A percentile compares a stretch with the other conserved stretches of the same genome.
phyloP scores from a whole-genome alignment of 1,140 invertebrate genomes.

The Bombus cullumanus region DNA sequence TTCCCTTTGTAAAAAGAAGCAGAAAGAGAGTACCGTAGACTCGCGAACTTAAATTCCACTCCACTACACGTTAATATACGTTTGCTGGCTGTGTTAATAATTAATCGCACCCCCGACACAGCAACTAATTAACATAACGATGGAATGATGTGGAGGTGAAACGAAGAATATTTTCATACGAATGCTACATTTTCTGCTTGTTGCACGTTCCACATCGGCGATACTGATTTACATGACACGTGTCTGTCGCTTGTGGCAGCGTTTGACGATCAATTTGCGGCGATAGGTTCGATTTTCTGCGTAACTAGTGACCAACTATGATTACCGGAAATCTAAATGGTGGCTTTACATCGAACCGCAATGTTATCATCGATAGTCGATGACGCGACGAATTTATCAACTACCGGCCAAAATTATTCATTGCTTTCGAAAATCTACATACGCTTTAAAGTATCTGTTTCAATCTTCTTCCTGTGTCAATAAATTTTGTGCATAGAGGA shows the following conservation, averaged over 20 bases:
- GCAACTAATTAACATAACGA: not conserved
- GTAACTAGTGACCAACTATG: not conserved
- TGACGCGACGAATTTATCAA: not conserved
- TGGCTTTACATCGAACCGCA: not conserved
- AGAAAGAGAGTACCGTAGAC: too few species aligned
- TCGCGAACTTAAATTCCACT: too few species aligned
- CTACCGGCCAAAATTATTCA: not conserved
- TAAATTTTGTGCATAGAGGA: slow-evolving; percentile 36
- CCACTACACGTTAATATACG: too few species aligned
- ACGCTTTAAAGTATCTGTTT: not conserved
- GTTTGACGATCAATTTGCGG: slow-evolving; percentile 5
- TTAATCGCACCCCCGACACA: too few species aligned
- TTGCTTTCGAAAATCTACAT: not conserved
- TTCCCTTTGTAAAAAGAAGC: too few species aligned
- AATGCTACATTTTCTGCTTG: not conserved
- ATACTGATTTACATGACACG: not conserved
- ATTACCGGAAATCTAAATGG: slow-evolving; percentile 6
- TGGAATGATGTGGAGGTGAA: not conserved
- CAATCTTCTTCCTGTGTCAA: not conserved
- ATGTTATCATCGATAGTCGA: not conserved
- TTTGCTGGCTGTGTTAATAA: too few species aligned
- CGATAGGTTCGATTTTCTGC: slow-evolving; percentile 8
- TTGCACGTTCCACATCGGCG: too few species aligned
- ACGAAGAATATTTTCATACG: not conserved
- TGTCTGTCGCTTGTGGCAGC: not conserved